Evolutionary conservation across 2,113 vertebrate species (phyloP), one percentile per base, ranked within the genome.

Genomic region (Chloroceryle aenea): DNA sequence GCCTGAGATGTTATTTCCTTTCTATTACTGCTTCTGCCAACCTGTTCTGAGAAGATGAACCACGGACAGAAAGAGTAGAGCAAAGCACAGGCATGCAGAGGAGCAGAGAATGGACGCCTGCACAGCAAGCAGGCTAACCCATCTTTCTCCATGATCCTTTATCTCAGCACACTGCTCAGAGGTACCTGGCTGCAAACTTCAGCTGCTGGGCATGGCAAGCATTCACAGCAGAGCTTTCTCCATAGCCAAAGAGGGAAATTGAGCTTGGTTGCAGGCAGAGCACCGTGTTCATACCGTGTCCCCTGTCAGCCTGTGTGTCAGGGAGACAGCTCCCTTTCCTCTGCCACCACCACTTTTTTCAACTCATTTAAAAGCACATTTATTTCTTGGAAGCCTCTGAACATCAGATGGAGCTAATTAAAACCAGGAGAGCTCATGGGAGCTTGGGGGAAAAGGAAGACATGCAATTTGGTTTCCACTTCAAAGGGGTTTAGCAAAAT

Each of bases 341-440:
- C 69, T n/a, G 73, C 87, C 77, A 67, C 74, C 61, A 55, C 47
- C 3, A 0, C 9, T 18, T 11, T 42, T 42, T 50, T 29, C 4
- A 72, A 77, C 87, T 32, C 26, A 19, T 84, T 80, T 93, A 43
- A 80, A 94, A 97, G 87, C 82, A 91, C 77, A 77, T 89, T 96
- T 96, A 55, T 96, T 93, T 93, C 94, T 96, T 94, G 71, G 84
- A 95, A 94, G 90, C 72, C 32, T 86, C 52, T 61, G 93, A 78
- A 84, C 91, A 67, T 97, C 95, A 94, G 92, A 94, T 94, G 90
- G 95, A 96, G 29, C 96, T 95, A 97, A 97, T 97, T 97, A 96
- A 96, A 96, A 85, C 78, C 36, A n/a, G 81, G 88, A 93, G 81
- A 53, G 79, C 94, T 86, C 88, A 36, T 42, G 93, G 85, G 90